Base-by-base conservation (phyloP, 2,888 invertebrate genomes). In the Cerastoderma edule region DNA sequence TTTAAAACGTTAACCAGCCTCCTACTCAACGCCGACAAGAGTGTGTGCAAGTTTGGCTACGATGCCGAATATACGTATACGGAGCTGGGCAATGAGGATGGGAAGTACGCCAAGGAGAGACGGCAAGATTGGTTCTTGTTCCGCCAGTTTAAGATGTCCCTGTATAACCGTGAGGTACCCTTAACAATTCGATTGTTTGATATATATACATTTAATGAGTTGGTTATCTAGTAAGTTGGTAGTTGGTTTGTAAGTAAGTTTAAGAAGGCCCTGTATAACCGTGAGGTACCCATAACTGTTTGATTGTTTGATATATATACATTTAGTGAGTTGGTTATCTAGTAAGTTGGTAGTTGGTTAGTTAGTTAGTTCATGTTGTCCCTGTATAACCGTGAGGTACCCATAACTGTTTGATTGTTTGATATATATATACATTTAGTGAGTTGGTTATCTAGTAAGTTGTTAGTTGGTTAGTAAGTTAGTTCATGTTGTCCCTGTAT, bases 1-100 rank as follows among this genome's bases (percentile, higher is more conserved):
- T 65, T 68, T 60, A 78, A 78, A 48, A 75, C 68, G 0, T 75
- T 66, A 32, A 78, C 75, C 19, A 67, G 71, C 35, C 39, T 76
- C 28, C 50, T 78, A 53, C 33, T 75, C 16, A 56, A 30, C 22
- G 68, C 67, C 4, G 72, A 76, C 50, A 46, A 65, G 27, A 32
- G 48, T 22, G 53, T 72, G 4, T 67, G 54, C 8, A 68, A 64
- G 22, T 79, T 79, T 48, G 79, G 79, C 24, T 79, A 72, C 54
- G 39, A 68, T 28, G 79, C 79, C 19, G 72, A 79, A 54, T 30
- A 24, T n/a, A 48, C 32, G 30, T 79, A 60, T 50, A 63, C 56
- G 22, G 50, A 46, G 27, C 72, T 79, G 2, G 69, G 65, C 0
- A 13, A 32, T 16, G 75, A 72, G 30, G 48, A 73, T 19, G 64